phyloP scores from a whole-genome alignment of 2,113 vertebrate species.

The Sakesphorus luctuosus region DNA sequence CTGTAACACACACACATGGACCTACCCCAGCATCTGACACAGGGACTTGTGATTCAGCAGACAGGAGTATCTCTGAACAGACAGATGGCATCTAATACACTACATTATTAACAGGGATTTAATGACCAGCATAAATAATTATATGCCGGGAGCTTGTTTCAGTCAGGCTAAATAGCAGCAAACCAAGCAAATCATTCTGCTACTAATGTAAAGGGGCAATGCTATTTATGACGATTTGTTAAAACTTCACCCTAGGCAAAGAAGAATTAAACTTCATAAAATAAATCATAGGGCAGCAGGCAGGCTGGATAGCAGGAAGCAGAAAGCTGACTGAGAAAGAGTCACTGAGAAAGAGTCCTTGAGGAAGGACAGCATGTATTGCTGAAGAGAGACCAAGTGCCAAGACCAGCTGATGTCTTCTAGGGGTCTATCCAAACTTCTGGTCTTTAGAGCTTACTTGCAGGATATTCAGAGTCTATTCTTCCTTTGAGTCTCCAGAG shows the following conservation, averaged over 20 bases:
- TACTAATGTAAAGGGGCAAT: background rate
- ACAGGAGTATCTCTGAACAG: background rate
- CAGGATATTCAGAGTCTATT: background rate
- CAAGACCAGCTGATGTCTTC: background rate
- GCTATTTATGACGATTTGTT: background rate
- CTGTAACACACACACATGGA: background rate
- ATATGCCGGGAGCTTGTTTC: conserved; percentile 1
- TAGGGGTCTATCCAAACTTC: background rate
- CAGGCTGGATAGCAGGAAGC: fast-evolving
- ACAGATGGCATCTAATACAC: conserved; percentile 3
- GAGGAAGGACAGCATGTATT: background rate
- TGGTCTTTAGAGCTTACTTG: background rate
- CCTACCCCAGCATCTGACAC: background rate
- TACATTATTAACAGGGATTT: background rate
- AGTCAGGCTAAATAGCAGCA: background rate
- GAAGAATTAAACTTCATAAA: background rate
- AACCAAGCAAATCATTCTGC: background rate
- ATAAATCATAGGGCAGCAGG: background rate
- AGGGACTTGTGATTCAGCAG: background rate
- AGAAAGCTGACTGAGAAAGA: background rate
- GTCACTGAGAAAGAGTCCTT: background rate
- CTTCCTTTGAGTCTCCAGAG: background rate
- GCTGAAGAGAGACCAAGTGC: background rate
- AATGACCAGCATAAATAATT: conserved; percentile 33
- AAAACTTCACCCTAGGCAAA: background rate